These are phyloP conservation scores for Lumbricus terrestris DNA, from an alignment of 2,888 invertebrate genomes.

Conservation along the genomic window DNA sequence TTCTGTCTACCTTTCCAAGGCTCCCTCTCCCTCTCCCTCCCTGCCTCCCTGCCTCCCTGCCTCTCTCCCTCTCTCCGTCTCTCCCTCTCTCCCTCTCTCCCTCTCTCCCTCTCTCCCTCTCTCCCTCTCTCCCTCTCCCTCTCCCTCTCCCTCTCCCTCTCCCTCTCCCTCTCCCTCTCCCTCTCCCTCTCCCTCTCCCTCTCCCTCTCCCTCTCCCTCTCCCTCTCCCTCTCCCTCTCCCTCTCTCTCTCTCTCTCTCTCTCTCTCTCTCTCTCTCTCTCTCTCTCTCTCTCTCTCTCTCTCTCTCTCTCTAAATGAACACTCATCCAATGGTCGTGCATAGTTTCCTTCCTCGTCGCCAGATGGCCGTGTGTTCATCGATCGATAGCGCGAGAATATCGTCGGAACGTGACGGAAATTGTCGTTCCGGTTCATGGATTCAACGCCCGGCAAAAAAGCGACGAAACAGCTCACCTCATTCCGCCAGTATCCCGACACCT, in stretches of 20 bases:
- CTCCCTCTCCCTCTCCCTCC: background rate
- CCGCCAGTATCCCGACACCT: background rate
- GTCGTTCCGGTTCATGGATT: background rate
- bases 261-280: background rate
- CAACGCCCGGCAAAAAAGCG: background rate
- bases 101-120: background rate
- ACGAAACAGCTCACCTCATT: background rate
- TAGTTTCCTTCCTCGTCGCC: background rate
- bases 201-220: too few relatives aligned
- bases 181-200: background rate
- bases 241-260: background rate
- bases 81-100: too few relatives aligned
- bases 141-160: background rate
- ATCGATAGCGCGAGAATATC: background rate
- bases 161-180: background rate
- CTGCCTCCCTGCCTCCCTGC: background rate
- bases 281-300: background rate
- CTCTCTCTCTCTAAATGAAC: background rate
- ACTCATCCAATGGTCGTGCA: background rate
- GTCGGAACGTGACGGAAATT: background rate
- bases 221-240: background rate
- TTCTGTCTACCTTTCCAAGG: background rate
- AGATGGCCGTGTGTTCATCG: background rate
- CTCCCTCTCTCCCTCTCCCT: background rate
- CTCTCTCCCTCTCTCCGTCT: too few relatives aligned